Evolutionary conservation across 2,888 invertebrate species (phyloP).

Genomic region (Leptopilina syphax): DNA sequence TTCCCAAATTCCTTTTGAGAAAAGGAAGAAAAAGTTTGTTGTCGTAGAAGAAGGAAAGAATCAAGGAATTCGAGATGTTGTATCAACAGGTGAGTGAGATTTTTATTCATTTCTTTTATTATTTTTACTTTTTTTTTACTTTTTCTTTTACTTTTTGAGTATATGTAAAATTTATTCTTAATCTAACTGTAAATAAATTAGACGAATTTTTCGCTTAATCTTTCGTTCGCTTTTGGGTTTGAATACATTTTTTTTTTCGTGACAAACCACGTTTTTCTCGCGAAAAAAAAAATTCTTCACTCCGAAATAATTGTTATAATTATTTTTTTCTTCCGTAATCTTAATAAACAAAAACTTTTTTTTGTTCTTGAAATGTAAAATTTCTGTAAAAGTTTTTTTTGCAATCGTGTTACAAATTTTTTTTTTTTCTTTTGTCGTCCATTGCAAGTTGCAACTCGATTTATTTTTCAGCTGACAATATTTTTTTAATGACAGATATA

Average conservation of each 20-base stretch:
- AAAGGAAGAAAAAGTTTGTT: not conserved
- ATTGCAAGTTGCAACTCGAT: not conserved
- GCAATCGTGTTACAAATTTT: too few species aligned
- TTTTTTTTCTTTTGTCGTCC: not conserved
- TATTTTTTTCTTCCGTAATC: too few species aligned
- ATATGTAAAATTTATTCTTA: not conserved
- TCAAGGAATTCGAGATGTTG: conserved; percentile 58
- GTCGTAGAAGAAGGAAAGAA: not conserved
- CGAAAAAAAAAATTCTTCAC: too few species aligned
- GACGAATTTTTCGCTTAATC: too few species aligned
- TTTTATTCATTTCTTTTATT: not conserved
- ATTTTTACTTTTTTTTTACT: not conserved
- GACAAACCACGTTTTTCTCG: too few species aligned
- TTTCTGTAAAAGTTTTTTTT: too few species aligned
- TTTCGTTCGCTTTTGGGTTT: too few species aligned
- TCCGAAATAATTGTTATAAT: too few species aligned
- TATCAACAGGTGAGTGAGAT: conserved; percentile 67
- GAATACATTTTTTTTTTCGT: too few species aligned
- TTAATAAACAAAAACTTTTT: too few species aligned
- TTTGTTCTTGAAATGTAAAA: too few species aligned
- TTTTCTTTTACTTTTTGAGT: not conserved
- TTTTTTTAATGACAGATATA: not conserved
- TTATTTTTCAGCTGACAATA: conserved; percentile 5
- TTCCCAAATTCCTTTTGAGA: not conserved
- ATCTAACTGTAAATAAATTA: too few species aligned